These are phyloP conservation scores for Aphidius gifuensis DNA, from an alignment of 1,140 invertebrate genomes.

Conservation along the genomic window DNA sequence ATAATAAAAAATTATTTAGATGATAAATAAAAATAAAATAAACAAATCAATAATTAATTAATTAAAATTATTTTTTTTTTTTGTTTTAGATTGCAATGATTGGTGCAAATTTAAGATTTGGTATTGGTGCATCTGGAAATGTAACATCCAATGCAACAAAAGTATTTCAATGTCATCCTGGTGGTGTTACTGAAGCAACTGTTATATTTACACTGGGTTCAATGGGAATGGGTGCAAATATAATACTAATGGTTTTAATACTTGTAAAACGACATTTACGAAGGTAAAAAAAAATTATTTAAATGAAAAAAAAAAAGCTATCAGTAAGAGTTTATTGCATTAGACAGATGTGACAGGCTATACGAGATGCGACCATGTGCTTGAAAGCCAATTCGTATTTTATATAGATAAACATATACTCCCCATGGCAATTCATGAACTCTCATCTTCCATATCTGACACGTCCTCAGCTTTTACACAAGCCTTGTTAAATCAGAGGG, in stretches of 20 bases:
- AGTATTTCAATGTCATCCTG: conserved; percentile 74
- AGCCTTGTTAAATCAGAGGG: no score
- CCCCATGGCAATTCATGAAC: no score
- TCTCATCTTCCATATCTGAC: no score
- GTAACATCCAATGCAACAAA: conserved; percentile 67
- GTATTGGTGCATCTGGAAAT: conserved; percentile 63
- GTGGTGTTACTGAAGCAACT: conserved; percentile 74
- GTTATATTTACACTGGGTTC: conserved; percentile 75
- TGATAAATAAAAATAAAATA: not conserved
- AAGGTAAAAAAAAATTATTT: conserved; percentile 54
- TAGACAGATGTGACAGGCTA: conserved; percentile 21
- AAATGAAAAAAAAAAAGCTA: not conserved
- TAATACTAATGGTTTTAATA: conserved; percentile 77
- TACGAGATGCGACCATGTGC: conserved; percentile 5
- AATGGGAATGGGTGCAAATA: conserved; percentile 78
- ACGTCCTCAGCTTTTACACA: no score
- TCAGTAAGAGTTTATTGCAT: conserved; percentile 14
- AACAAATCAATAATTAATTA: not conserved
- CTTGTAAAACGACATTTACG: conserved; percentile 70
- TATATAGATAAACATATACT: no score
- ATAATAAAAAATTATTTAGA: no score
- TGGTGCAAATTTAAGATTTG: conserved; percentile 71
- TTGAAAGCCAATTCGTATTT: conserved; percentile 4
- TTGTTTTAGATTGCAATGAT: conserved; percentile 73
- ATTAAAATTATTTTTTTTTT: conserved; percentile 5